Evolutionary conservation across 1,140 invertebrate genomes (phyloP).

Genomic region (Temnothorax longispinosus): DNA sequence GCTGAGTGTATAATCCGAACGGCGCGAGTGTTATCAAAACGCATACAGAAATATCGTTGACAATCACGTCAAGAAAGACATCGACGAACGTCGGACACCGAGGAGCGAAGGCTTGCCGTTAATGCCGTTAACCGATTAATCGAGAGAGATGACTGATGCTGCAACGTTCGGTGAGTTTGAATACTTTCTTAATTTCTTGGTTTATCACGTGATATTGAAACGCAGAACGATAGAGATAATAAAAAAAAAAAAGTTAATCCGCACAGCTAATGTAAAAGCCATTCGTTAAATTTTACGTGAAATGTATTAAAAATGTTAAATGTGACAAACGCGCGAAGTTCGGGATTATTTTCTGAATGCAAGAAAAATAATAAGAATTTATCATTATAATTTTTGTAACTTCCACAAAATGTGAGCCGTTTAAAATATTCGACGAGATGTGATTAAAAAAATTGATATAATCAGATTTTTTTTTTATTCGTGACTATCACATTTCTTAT

Average conservation of each 20-base stretch:
- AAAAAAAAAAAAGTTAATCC: too few relatives aligned
- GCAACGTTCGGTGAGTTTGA: not conserved
- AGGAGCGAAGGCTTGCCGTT: not conserved
- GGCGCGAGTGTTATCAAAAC: not conserved
- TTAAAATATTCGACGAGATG: not conserved
- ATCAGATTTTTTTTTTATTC: not conserved
- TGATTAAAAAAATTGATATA: not conserved
- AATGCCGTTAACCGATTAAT: not conserved
- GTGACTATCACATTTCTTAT: not conserved
- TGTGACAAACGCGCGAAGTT: not conserved
- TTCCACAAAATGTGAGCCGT: not conserved
- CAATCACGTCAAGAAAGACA: not conserved
- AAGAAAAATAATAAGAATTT: not conserved
- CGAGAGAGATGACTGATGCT: not conserved
- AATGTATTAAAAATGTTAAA: not conserved
- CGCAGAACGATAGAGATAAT: not conserved
- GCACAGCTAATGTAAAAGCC: too few relatives aligned
- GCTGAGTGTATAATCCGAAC: not conserved
- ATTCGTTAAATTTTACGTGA: not conserved
- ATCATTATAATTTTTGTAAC: not conserved
- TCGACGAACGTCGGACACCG: not conserved
- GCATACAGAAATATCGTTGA: not conserved
- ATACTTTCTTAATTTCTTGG: not conserved
- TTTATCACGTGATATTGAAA: not conserved
- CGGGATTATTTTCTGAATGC: not conserved